Conservation (phyloP, 1,140 invertebrate species). For the Ladona fulva region DNA sequence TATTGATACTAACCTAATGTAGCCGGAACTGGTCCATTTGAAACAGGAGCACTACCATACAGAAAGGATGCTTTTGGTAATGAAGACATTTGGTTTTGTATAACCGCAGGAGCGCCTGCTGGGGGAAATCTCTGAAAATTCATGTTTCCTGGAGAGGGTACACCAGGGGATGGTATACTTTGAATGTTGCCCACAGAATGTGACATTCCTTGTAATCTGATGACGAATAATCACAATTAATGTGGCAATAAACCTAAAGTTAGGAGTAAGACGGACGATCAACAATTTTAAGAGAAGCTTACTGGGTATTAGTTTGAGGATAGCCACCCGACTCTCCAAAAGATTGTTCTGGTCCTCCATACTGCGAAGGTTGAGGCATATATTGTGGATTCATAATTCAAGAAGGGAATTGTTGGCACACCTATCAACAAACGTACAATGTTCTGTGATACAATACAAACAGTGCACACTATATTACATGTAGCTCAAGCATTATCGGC, state of each 20-base stretch:
- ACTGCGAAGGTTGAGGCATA: conserved; percentile 13
- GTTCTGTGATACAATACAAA: not conserved
- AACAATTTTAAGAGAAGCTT: not conserved
- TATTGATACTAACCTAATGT: not conserved
- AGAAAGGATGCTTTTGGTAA: not conserved
- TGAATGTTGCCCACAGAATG: not conserved
- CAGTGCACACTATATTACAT: not conserved
- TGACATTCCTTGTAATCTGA: not conserved
- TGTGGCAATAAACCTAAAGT: not conserved
- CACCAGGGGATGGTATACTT: not conserved
- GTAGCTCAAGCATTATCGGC: not conserved
- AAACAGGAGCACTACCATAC: not conserved
- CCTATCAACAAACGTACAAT: not conserved
- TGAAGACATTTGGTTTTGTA: not conserved
- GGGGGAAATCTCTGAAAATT: conserved; percentile 7
- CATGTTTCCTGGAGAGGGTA: not conserved
- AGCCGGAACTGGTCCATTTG: not conserved
- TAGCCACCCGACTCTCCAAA: not conserved
- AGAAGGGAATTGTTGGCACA: not conserved
- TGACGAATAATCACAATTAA: not conserved
- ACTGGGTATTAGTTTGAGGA: not conserved
- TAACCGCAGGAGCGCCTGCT: not conserved
- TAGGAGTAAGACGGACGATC: not conserved
- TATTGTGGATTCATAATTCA: conserved; percentile 3
- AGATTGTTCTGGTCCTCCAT: conserved; percentile 12